Base-by-base conservation (phyloP, 2,113 vertebrate species). In the Salminus brasiliensis region DNA sequence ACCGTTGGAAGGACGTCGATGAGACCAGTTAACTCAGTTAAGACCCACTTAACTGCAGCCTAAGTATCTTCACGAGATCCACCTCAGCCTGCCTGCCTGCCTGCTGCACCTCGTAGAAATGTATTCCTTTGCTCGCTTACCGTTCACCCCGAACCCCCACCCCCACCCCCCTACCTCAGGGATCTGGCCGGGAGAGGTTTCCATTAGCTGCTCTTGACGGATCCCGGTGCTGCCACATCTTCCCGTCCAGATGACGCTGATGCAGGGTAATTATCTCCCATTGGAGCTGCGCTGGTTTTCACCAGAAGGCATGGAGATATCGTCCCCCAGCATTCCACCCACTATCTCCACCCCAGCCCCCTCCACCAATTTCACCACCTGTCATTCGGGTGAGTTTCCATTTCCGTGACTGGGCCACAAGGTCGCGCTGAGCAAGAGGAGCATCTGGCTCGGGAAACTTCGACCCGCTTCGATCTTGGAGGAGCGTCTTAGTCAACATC, bases 251-350 rank as follows among this genome's bases (percentile, higher is more conserved):
- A 77, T 52, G 63, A 68, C 9, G 23, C 52, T 55, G 52, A 55
- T 55, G 4, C 55, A 30, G 32, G 16, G 27, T 70, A 78, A 78
- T 78, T 32, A 59, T 70, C 65, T 70, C 15, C 49, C 4, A 21
- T 43, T 29, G 32, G 47, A 74, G 39, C 52, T 32, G 9, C 4
- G 57, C 34, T 49, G 55, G 55, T 23, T 55, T 25, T 10, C 23
- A 55, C 52, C 52, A 55, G 47, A 18, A 49, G 47, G 47, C 43
- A 45, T 45, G 43, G 2, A 45, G 43, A 45, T 49, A 16, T 2
- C 45, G 1, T 53, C 52, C 52, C n/a, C 52, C 52, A 21, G 0
- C 52, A 55, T 4, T 18, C 52, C 52, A 25, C 52, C 52, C n/a
- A 55, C 52, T 55, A 55, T 25, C 23, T 55, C 21, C 52, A 2